Percentiles rank a stretch among this genome's conserved stretches.
phyloP scores from a whole-genome alignment of 2,797 vertebrate species.

The Synanceia verrucosa region DNA sequence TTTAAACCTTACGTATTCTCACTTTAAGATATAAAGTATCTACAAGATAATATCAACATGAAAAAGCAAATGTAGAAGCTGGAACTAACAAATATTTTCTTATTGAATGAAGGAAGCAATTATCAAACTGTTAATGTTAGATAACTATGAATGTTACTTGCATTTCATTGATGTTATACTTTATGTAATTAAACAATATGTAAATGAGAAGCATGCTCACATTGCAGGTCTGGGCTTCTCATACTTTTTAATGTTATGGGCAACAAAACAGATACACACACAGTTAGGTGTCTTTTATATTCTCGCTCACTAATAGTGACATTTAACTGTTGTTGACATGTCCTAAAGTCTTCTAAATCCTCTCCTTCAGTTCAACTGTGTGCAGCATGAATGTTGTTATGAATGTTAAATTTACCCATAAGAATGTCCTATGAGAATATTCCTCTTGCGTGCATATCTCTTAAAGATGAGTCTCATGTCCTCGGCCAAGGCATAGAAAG shows the following conservation, averaged over 20 bases:
- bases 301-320: neutral
- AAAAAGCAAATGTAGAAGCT: neutral
- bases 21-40: neutral
- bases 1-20: neutral
- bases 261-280: neutral
- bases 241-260: neutral
- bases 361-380: neutral
- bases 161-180: neutral
- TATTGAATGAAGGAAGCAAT: neutral
- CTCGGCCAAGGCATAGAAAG: conserved; percentile 95
- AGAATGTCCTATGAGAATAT: conserved; percentile 96
- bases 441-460: conserved; percentile 92
- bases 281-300: neutral
- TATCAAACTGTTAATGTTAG: neutral
- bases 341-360: neutral
- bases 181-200: neutral
- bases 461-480: conserved; percentile 93
- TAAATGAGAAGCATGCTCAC: neutral
- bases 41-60: neutral
- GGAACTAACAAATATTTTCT: neutral
- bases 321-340: neutral
- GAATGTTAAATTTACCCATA: conserved; percentile 87
- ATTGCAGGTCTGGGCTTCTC: neutral
- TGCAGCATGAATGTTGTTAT: neutral
- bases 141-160: neutral